Evolutionary conservation across 1,140 invertebrate species (phyloP), one percentile per base, ranked within the genome.

Genomic region (Drosophila guanche): DNA sequence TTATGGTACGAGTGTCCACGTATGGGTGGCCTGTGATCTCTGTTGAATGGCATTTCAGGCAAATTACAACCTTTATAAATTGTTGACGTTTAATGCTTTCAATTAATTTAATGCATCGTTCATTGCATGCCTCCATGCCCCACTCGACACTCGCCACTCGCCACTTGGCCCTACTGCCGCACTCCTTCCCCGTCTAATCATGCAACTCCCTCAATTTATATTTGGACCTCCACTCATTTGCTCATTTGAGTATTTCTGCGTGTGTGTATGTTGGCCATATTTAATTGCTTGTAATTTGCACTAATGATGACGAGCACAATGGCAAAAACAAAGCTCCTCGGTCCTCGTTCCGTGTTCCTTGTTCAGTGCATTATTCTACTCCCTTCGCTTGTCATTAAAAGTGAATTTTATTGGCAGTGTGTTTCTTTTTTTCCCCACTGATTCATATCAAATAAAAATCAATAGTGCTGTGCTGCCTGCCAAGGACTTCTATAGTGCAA

Each of bases 261-360:
- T 62, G 56, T 65, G 61, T 55, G 41, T 46, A 61, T 71, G 59
- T 73, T 50, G 62, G 73, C 65, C 54, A 71, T 63, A 70, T 66
- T 84, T 84, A 85, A 85, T 85, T 85, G 80, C 76, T 85, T 79
- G 76, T 85, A 85, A 86, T 85, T 85, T 85, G 72, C 76, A 67
- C 80, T 85, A 85, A 86, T 86, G 81, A 86, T 74, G 73, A 52
- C 74, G 59, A 48, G 67, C 60, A 63, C 74, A 76, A 65, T 45
- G 47, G 63, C 60, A 60, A 61, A 41, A 58, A 63, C 48, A 63
- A 55, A 61, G 42, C 0, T 20, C 16, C 16, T 20, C 27, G 46
- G 61, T 53, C 58, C 56, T 71, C 66, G 46, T 23, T 45, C 55
- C 46, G 2, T 52, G 55, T 23, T 22, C 33, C 4, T 4, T 37